A percentile compares a stretch with the other conserved stretches of the same genome.
Conservation (phyloP, 2,888 invertebrate species). For the Xylota sylvarum region DNA sequence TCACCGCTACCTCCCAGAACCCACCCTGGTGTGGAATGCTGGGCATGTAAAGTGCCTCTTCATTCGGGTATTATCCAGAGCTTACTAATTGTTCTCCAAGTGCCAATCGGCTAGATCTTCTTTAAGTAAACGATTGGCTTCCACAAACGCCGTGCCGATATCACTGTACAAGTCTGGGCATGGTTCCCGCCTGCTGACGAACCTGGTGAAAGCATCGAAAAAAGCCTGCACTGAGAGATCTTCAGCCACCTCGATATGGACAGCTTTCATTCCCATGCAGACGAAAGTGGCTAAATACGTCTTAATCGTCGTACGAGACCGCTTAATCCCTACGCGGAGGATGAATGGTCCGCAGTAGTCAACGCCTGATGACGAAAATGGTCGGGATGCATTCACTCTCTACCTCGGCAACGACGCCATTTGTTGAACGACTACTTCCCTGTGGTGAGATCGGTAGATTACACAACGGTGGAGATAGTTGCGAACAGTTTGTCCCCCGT, state of each 20-base stretch:
- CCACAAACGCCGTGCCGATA: not conserved
- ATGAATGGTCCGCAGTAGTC: conserved; percentile 1
- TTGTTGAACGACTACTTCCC: conserved; percentile 7
- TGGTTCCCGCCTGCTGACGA: not conserved
- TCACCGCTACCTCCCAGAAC: too few relatives aligned
- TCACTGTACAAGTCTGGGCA: not conserved
- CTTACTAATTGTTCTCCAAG: too few relatives aligned
- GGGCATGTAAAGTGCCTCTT: too few relatives aligned
- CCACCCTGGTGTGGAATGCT: too few relatives aligned
- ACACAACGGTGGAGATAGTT: conserved; percentile 28
- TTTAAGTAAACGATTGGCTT: conserved; percentile 67
- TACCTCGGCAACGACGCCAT: conserved; percentile 39
- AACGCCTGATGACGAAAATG: conserved; percentile 3
- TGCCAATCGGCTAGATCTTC: conserved; percentile 66
- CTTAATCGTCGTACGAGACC: too few relatives aligned
- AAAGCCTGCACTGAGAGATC: not conserved
- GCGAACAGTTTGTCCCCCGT: conserved; percentile 11
- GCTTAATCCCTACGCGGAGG: too few relatives aligned
- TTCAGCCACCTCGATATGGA: not conserved
- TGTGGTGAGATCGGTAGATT: conserved; percentile 19
- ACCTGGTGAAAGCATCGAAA: not conserved
- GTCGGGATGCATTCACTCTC: conserved; percentile 13
- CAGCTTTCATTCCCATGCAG: not conserved
- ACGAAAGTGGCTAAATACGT: too few relatives aligned
- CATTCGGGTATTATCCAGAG: too few relatives aligned